phyloP scores from a whole-genome alignment of 2,888 invertebrate species.

The Stenodema calcarata region DNA sequence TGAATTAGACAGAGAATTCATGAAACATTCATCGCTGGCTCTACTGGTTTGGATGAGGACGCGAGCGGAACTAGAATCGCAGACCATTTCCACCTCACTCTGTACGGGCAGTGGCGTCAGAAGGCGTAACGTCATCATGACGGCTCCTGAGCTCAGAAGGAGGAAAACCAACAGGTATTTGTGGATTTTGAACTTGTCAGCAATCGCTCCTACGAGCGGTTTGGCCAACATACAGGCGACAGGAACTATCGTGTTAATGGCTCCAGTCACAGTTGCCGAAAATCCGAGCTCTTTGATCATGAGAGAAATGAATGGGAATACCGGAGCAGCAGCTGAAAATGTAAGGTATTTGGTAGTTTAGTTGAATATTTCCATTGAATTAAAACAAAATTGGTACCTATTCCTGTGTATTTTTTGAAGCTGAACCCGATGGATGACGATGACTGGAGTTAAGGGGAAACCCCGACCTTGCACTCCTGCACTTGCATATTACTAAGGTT shows the following conservation, averaged over 20 bases:
- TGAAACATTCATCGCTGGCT: constrained; percentile 12
- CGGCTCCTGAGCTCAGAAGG: neutral
- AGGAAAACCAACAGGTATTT: constrained; percentile 56
- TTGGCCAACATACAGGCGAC: constrained; percentile 42
- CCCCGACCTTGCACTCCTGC: no score
- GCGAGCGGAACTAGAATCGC: neutral
- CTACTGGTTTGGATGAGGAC: neutral
- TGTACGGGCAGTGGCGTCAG: neutral
- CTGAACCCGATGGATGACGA: no score
- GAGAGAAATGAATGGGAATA: constrained; percentile 44
- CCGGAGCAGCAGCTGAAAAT: constrained; percentile 44
- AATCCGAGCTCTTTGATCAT: constrained; percentile 50
- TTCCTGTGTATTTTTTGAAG: neutral
- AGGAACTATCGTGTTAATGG: constrained; percentile 39
- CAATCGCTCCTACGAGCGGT: constrained; percentile 37
- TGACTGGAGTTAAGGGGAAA: no score
- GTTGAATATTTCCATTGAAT: no score
- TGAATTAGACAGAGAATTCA: neutral
- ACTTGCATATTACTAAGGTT: no score
- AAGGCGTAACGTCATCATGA: neutral
- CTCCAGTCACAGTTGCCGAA: constrained; percentile 46
- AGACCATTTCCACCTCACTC: neutral
- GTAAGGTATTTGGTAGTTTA: neutral
- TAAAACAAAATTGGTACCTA: neutral
- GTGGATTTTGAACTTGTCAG: constrained; percentile 57